Evolutionary conservation across 2,113 vertebrate genomes (phyloP).

Genomic region (Casuarius casuarius): DNA sequence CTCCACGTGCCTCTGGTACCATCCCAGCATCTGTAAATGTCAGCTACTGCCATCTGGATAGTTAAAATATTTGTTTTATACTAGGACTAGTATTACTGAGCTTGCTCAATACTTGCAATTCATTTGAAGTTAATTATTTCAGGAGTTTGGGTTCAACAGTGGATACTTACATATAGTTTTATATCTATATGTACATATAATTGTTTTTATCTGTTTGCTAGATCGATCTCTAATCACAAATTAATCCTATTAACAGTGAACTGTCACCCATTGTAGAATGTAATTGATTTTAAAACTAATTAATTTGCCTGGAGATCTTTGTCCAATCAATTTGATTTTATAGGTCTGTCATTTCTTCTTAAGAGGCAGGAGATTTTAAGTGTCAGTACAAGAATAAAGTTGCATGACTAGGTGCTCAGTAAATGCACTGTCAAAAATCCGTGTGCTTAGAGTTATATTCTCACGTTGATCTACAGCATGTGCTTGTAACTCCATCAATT

Average conservation of each 20-base stretch:
- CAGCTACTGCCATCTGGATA: neutral
- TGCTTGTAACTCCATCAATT: constrained; percentile 37
- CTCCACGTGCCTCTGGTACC: neutral
- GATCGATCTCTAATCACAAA: neutral
- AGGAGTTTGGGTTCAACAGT: neutral
- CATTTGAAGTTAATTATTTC: neutral
- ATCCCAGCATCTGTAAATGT: neutral
- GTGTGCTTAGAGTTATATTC: neutral
- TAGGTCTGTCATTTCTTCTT: neutral
- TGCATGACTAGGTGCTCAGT: neutral
- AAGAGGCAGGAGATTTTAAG: neutral
- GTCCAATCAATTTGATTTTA: constrained; percentile 1
- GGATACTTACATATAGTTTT: neutral
- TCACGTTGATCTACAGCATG: neutral
- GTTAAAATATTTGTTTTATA: neutral
- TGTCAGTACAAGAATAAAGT: neutral
- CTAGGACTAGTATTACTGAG: neutral
- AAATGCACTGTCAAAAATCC: constrained; percentile 18
- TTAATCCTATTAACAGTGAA: neutral
- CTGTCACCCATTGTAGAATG: neutral
- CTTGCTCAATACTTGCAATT: neutral
- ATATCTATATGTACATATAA: neutral
- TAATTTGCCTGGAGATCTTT: neutral
- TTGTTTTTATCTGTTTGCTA: neutral
- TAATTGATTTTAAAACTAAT: constrained; percentile 16